Evolutionary conservation across 2,797 vertebrate species (phyloP).

Genomic region (Triplophysa bombifrons): DNA sequence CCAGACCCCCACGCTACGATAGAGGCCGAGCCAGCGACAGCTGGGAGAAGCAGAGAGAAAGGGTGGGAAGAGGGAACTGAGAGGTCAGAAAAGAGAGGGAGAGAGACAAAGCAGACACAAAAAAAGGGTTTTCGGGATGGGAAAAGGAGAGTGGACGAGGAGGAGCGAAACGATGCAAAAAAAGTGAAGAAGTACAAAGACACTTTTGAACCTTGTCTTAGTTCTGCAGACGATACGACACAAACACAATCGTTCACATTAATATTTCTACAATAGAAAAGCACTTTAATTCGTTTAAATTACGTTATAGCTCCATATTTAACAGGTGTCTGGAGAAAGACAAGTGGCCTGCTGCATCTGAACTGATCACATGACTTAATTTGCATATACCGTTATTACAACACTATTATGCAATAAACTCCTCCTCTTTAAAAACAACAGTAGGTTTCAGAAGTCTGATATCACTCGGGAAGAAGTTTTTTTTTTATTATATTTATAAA

Average conservation of each 20-base stretch:
- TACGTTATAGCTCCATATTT: slow-evolving; percentile 62
- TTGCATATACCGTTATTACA: slow-evolving; percentile 33
- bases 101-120: slow-evolving; percentile 58
- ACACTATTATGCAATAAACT: not conserved
- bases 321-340: slow-evolving; percentile 1
- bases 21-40: slow-evolving; percentile 55
- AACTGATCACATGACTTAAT: slow-evolving; percentile 37
- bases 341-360: slow-evolving; percentile 41
- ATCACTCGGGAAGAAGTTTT: too few relatives aligned
- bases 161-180: slow-evolving; percentile 40
- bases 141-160: slow-evolving; percentile 44
- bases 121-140: slow-evolving; percentile 45
- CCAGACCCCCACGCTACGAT: slow-evolving; percentile 59
- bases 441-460: too few relatives aligned
- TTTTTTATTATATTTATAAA: too few relatives aligned
- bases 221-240: slow-evolving; percentile 38
- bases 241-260: slow-evolving; percentile 51
- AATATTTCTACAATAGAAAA: slow-evolving; percentile 64
- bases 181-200: slow-evolving; percentile 44
- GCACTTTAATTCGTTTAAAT: slow-evolving; percentile 69
- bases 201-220: slow-evolving; percentile 39
- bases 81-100: slow-evolving; percentile 43
- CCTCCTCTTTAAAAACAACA: not conserved
- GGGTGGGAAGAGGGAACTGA: slow-evolving; percentile 58
- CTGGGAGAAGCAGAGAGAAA: slow-evolving; percentile 49